Conservation (phyloP, 2,797 vertebrate species). For the Jordanella pulchra region DNA sequence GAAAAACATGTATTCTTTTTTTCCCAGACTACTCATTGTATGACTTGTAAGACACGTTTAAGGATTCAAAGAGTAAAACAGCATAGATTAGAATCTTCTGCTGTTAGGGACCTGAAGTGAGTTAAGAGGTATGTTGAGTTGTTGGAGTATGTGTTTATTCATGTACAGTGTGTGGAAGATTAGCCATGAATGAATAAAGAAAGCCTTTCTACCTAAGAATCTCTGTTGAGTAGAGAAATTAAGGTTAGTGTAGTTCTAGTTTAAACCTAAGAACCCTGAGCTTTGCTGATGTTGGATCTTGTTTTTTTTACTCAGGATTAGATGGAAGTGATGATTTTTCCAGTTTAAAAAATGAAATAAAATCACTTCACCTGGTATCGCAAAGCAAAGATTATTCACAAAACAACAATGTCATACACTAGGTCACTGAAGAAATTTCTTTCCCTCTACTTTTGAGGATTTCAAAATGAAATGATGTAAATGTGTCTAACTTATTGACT, state of each 20-base stretch:
- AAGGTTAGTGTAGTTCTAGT: slow-evolving; percentile 27
- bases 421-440: slow-evolving; percentile 63
- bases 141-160: slow-evolving; percentile 43
- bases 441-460: slow-evolving; percentile 57
- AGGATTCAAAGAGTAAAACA: slow-evolving; percentile 58
- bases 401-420: slow-evolving; percentile 25
- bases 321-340: slow-evolving; percentile 50
- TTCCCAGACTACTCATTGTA: slow-evolving; percentile 69
- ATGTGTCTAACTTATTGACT: slow-evolving; percentile 92
- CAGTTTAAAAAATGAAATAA: slow-evolving; percentile 48
- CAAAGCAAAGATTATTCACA: slow-evolving; percentile 32
- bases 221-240: slow-evolving; percentile 37
- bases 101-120: slow-evolving; percentile 34
- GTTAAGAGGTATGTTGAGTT: slow-evolving; percentile 65
- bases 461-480: slow-evolving; percentile 86
- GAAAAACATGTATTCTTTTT: slow-evolving; percentile 55
- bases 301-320: slow-evolving; percentile 76
- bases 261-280: slow-evolving; percentile 27
- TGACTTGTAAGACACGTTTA: slow-evolving; percentile 58
- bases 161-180: slow-evolving; percentile 49
- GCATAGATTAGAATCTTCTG: slow-evolving; percentile 36
- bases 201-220: slow-evolving; percentile 48
- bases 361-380: slow-evolving; percentile 24
- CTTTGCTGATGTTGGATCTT: slow-evolving; percentile 43
- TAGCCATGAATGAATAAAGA: slow-evolving; percentile 46